Conservation (phyloP, 1,140 invertebrate genomes). For the Oppia nitens region DNA sequence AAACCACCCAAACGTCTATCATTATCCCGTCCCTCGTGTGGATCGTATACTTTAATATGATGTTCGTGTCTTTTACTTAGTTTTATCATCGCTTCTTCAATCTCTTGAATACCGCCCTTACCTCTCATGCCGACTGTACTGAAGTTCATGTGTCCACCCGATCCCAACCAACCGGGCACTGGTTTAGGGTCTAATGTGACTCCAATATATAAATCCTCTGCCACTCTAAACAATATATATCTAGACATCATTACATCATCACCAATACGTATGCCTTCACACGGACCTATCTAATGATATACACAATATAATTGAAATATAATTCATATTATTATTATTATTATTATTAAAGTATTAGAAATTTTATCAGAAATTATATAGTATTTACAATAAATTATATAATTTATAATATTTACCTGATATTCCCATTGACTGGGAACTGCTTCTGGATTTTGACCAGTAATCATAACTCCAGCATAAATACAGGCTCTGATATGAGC, state of each 20-base stretch:
- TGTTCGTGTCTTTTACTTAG: conserved; percentile 59
- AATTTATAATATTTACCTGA: too few species aligned
- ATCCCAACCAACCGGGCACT: conserved; percentile 71
- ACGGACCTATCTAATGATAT: conserved; percentile 38
- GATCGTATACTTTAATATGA: conserved; percentile 79
- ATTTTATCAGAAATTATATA: too few species aligned
- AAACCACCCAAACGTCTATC: conserved; percentile 60
- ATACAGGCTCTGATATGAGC: conserved; percentile 65
- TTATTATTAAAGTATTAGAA: too few species aligned
- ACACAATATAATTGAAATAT: background rate
- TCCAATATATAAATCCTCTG: conserved; percentile 78
- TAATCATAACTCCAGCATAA: conserved; percentile 72
- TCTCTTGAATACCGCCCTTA: conserved; percentile 43
- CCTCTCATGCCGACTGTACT: conserved; percentile 69
- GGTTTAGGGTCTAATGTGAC: conserved; percentile 80
- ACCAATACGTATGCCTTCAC: conserved; percentile 59
- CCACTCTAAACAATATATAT: conserved; percentile 65
- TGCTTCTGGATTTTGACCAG: conserved; percentile 82
- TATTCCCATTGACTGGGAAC: conserved; percentile 57
- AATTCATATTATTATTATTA: too few species aligned
- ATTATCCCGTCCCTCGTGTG: conserved; percentile 56
- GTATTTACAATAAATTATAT: too few species aligned
- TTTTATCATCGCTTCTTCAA: conserved; percentile 40
- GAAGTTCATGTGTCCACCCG: conserved; percentile 72
- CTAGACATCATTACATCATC: conserved; percentile 82